Evolutionary conservation across 2,888 invertebrate species (phyloP), one percentile per base, ranked within the genome.

Genomic region (Anodontia alba): DNA sequence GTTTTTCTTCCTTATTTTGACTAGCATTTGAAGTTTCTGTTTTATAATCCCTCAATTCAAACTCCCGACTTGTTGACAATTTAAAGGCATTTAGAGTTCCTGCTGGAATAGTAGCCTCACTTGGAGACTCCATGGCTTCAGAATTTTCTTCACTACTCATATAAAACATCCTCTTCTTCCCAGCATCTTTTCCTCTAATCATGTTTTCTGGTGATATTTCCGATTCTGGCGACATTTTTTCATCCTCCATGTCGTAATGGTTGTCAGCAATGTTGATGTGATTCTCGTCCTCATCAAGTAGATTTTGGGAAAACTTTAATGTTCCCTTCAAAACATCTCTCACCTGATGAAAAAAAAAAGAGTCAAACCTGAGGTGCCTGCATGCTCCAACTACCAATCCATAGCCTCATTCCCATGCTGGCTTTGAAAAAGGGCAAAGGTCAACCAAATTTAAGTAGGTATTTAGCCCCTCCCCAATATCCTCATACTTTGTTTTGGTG

Each of bases 281-380:
- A 23, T 91, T 90, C 67, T 91, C 91, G 23, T 91, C 91, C 46
- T 90, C 90, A 74, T 92, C 90, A 29, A 91, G 85, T 23, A 93
- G 83, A 80, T 84, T 92, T 43, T 87, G 90, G 1, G 93, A 89
- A 77, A 91, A 93, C 74, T 90, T 90, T 15, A 94, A 82, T 0
- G 93, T 93, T 42, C 94, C 94, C 76, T 93, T 94, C 38, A 94
- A 82, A 3, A 94, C 91, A 86, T 94, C 94, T 73, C 94, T 78
- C 7, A 94, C 93, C 94, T 94, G 84, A 2, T 80, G 79, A 62
- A 54, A 42, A 38, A n/a, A 62, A 76, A 29, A 0, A 31, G 5
- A 51, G 12, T 70, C 33, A 68, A 54, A 29, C 33, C 33, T 46
- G 29, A 5, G n/a, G n/a, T n/a, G n/a, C n/a, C n/a, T 29, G 31